Conservation (phyloP, 2,888 invertebrate genomes). For the Eupithecia subumbrata region DNA sequence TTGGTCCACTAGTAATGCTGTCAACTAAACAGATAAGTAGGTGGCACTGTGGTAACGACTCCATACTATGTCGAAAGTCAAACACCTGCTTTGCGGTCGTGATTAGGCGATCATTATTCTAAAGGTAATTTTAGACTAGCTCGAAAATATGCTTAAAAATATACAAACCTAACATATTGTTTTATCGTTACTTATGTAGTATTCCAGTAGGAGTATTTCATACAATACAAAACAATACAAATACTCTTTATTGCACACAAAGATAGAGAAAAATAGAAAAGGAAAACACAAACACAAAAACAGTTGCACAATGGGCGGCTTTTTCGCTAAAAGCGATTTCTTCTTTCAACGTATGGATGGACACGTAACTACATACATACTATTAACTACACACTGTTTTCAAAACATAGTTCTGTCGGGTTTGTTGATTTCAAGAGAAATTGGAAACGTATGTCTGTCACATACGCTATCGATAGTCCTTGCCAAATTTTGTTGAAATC, state of each 20-base stretch:
- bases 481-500: neutral
- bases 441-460: neutral
- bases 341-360: too few relatives aligned
- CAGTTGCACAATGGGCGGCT: too few relatives aligned
- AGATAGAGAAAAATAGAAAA: too few relatives aligned
- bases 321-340: too few relatives aligned
- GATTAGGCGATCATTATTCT: conserved; percentile 51
- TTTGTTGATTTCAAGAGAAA: neutral
- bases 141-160: neutral
- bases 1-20: neutral
- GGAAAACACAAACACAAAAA: too few relatives aligned
- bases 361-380: too few relatives aligned
- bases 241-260: too few relatives aligned
- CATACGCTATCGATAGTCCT: neutral
- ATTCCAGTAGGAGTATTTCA: too few relatives aligned
- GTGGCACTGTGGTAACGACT: conserved; percentile 40
- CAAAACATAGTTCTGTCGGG: neutral
- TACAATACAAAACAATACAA: too few relatives aligned
- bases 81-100: conserved; percentile 45
- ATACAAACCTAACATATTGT: too few relatives aligned
- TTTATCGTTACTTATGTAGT: too few relatives aligned
- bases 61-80: conserved; percentile 54
- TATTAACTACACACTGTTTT: too few relatives aligned
- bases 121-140: conserved; percentile 41
- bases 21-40: neutral